A percentile compares a stretch with the other conserved stretches of the same genome.
These are phyloP conservation scores for Beroe forskalii DNA, from an alignment of 37 sponge, comb jelly and placozoan genomes.

Conservation along the genomic window DNA sequence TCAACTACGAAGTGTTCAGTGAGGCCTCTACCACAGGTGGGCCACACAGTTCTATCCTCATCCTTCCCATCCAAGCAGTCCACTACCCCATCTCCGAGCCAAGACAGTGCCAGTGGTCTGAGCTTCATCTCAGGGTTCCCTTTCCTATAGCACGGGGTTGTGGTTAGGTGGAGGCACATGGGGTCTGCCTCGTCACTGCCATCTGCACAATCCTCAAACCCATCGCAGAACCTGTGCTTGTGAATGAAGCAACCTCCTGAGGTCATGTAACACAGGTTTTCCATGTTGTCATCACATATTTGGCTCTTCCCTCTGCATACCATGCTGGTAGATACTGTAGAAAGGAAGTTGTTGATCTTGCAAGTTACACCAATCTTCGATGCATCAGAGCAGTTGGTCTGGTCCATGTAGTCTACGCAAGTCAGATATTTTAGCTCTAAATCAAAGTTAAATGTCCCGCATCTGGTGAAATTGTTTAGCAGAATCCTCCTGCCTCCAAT, in stretches of 20 bases:
- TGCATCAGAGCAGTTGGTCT: background rate
- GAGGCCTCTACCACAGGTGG: background rate
- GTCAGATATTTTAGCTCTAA: too few relatives aligned
- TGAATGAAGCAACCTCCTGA: background rate
- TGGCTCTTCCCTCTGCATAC: background rate
- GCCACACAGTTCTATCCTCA: background rate
- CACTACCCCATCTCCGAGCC: background rate
- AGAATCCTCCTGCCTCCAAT: too few relatives aligned
- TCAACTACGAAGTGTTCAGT: background rate
- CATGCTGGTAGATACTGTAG: background rate
- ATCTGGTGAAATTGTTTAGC: background rate
- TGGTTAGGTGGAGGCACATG: background rate
- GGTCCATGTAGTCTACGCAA: background rate
- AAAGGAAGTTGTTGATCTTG: background rate
- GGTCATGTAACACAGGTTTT: background rate
- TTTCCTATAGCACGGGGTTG: background rate
- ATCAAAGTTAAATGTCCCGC: background rate
- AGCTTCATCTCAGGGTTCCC: background rate
- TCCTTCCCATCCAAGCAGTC: background rate
- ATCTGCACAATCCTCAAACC: background rate
- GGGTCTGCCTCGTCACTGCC: slow-evolving; percentile 2
- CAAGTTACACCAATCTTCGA: background rate
- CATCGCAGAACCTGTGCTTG: slow-evolving; percentile 53
- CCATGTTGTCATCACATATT: background rate
- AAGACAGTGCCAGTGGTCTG: background rate